Evolutionary conservation across 2,113 vertebrate species (phyloP), one percentile per base, ranked within the genome.

Genomic region (Lepus europaeus): DNA sequence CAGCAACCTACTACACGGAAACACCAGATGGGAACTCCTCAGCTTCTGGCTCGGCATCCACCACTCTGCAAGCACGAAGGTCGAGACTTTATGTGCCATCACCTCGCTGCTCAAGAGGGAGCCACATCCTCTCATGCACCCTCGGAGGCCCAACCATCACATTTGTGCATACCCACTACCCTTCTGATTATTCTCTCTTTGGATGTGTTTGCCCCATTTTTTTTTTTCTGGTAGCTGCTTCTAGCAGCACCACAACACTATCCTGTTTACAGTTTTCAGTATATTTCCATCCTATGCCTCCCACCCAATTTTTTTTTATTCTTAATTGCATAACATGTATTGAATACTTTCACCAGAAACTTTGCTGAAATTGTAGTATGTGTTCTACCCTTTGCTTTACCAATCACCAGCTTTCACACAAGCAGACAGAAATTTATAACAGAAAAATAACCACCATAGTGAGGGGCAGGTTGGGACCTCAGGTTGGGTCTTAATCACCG

Each of bases 131-230:
- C 93, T 63, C 27, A 5, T 1, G 1, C 27, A 3, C 25, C 2
- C 39, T 36, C 45, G 4, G 9, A 85, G 22, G 69, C 6, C 16
- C 14, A 25, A 9, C 23, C 23, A 17, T 56, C 23, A 23, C 82
- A 0, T n/a, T n/a, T 36, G 8, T 56, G 22, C 5, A 63, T 2
- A 45, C 0, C 45, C 5, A 6, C 29, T 7, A 22, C 0, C 31
- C 9, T 64, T 90, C 27, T 39, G 31, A 73, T 10, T 51, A 76
- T 56, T 51, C 6, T 63, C 45, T 59, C 22, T 31, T 3, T 2
- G 45, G 4, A 45, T 45, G 3, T 36, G 19, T 64, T 31, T 87
- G 69, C 9, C 11, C 19, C 12, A 19, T 39, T 20, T 68, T 84
- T 68, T 84, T 73, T 92, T 87, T 87, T 25, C 25, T 12, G 23